Evolutionary conservation across 2,888 invertebrate species (phyloP).

Genomic region (Chorisops tibialis): DNA sequence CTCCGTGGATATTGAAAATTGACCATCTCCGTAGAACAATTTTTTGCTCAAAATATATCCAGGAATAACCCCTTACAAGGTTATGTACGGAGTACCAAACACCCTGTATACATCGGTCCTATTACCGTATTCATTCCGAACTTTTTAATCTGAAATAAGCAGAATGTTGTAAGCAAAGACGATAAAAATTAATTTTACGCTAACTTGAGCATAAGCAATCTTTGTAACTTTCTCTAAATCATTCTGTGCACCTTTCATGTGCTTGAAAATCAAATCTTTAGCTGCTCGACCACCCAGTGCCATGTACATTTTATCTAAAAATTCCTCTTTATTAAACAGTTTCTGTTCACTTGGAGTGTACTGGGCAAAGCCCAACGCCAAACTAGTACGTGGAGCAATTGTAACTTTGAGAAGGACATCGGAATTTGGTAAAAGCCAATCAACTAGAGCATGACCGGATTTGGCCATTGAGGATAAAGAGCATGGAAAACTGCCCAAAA

Average conservation of each 20-base stretch:
- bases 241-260: slow-evolving; percentile 89
- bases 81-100: no score
- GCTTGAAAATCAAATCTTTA: slow-evolving; percentile 86
- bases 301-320: slow-evolving; percentile 97
- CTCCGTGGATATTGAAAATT: no score
- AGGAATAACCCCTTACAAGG: no score
- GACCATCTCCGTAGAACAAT: no score
- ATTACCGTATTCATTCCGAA: slow-evolving; percentile 87
- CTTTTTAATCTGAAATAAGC: slow-evolving; percentile 61
- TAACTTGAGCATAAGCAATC: slow-evolving; percentile 85
- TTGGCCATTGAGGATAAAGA: no score
- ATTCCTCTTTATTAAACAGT: slow-evolving; percentile 79
- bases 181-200: slow-evolving; percentile 22
- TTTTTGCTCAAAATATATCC: no score
- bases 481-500: no score
- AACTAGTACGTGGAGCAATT: slow-evolving; percentile 91
- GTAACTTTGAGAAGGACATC: slow-evolving; percentile 94
- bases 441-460: slow-evolving; percentile 91
- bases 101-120: slow-evolving; percentile 86
- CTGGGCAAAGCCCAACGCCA: slow-evolving; percentile 91
- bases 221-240: slow-evolving; percentile 94
- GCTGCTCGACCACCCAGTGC: slow-evolving; percentile 93
- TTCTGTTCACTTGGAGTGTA: slow-evolving; percentile 89
- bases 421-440: slow-evolving; percentile 92
- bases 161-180: background rate